phyloP scores from a whole-genome alignment of 1,140 invertebrate genomes.

The Microplitis demolitor region DNA sequence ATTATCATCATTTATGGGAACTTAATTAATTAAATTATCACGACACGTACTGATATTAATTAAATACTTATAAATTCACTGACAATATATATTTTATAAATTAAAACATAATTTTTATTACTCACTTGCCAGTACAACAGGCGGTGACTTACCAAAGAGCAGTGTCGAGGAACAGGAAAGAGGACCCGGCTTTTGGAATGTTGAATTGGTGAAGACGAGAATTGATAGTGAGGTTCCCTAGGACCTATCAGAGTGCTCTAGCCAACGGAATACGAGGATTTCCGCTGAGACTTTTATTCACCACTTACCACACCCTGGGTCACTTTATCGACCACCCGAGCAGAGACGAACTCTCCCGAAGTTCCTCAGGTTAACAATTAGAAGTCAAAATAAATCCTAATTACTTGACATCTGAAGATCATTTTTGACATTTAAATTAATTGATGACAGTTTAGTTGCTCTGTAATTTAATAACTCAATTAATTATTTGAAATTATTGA shows the following conservation, averaged over 20 bases:
- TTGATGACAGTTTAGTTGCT: no score
- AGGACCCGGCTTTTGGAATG: slow-evolving; percentile 69
- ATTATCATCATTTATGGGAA: no score
- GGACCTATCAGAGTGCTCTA: slow-evolving; percentile 22
- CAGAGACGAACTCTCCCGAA: slow-evolving; percentile 47
- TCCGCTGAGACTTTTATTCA: slow-evolving; percentile 37
- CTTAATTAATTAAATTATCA: no score
- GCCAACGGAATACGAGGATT: slow-evolving; percentile 34
- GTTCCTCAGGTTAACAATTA: slow-evolving; percentile 45
- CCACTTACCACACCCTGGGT: slow-evolving; percentile 31
- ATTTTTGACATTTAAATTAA: no score
- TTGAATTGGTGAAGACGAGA: slow-evolving; percentile 65
- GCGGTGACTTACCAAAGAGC: slow-evolving; percentile 68
- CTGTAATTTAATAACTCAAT: no score
- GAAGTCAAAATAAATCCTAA: slow-evolving; percentile 25
- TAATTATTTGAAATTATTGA: no score
- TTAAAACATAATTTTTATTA: slow-evolving; percentile 19
- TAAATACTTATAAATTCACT: not conserved
- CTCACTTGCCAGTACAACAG: slow-evolving; percentile 35
- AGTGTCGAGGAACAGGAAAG: slow-evolving; percentile 63
- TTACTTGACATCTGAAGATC: not conserved
- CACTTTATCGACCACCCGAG: slow-evolving; percentile 57
- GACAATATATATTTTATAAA: not conserved
- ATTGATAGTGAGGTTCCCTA: slow-evolving; percentile 25
- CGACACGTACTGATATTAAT: not conserved